A percentile compares a stretch with the other conserved stretches of the same genome.
phyloP scores from a whole-genome alignment of 2,797 vertebrate species.

The Scolopax rusticola region DNA sequence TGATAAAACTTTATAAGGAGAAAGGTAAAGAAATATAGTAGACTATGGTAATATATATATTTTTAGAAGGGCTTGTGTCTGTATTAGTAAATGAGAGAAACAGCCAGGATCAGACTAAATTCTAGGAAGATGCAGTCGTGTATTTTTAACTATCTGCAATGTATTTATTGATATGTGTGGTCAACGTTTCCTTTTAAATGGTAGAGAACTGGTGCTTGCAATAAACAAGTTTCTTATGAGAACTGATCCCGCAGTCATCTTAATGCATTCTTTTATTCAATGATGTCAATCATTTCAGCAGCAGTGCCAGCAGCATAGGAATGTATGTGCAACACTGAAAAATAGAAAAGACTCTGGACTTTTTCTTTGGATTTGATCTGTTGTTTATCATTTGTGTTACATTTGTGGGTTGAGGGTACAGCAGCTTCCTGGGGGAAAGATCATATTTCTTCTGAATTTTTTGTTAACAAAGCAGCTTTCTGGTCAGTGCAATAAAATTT shows the following conservation, averaged over 20 bases:
- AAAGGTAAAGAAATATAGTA: slow-evolving; percentile 83
- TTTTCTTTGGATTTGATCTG: background rate
- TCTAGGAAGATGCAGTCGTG: background rate
- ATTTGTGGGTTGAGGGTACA: background rate
- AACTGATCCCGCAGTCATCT: background rate
- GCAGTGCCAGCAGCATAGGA: background rate
- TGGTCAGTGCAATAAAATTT: background rate
- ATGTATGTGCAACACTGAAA: background rate
- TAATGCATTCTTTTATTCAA: background rate
- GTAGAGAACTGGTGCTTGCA: background rate
- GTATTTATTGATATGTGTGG: background rate
- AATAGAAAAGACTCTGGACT: background rate
- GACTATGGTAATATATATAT: background rate
- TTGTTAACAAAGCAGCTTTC: background rate
- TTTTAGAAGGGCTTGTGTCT: background rate
- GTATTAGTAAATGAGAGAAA: background rate
- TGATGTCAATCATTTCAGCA: background rate
- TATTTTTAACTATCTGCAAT: background rate
- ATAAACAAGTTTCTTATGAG: background rate
- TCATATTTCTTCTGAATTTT: background rate
- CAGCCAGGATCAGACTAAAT: background rate
- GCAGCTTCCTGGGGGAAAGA: background rate
- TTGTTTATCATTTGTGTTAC: background rate
- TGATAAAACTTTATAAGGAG: slow-evolving; percentile 97
- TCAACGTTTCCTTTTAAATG: background rate